Evolutionary conservation across 2,113 vertebrate species (phyloP).

Genomic region (Chrysochloris asiatica): DNA sequence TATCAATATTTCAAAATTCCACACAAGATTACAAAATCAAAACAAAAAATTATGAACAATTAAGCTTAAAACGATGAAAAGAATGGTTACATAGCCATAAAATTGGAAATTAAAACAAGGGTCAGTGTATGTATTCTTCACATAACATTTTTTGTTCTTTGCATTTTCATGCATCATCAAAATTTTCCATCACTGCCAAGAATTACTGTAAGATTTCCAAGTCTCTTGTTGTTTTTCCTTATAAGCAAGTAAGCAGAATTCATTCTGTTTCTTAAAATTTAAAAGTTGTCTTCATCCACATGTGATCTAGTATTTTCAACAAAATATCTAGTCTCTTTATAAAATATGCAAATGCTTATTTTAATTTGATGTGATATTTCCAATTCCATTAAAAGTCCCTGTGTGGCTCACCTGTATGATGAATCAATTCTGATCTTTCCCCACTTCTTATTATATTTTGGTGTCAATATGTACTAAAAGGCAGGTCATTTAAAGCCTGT

Average conservation of each 20-base stretch:
- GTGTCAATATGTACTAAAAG: not conserved
- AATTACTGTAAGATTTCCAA: not conserved
- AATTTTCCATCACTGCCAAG: not conserved
- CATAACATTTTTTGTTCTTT: not conserved
- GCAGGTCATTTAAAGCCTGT: not conserved
- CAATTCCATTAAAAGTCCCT: not conserved
- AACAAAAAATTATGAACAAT: conserved; percentile 57
- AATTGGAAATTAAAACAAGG: not conserved
- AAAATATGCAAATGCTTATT: conserved; percentile 35
- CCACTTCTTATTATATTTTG: not conserved
- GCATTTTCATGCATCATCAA: not conserved
- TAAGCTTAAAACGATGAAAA: not conserved
- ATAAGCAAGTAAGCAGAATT: not conserved
- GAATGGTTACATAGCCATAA: not conserved
- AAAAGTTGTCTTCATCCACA: not conserved
- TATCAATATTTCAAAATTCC: conserved; percentile 41
- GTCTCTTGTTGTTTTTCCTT: conserved; percentile 24
- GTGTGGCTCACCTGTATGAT: not conserved
- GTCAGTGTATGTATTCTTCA: not conserved
- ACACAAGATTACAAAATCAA: conserved; percentile 50
- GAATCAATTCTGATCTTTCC: not conserved
- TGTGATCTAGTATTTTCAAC: not conserved
- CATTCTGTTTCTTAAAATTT: not conserved
- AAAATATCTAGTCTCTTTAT: conserved; percentile 2
- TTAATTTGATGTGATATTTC: conserved; percentile 9